Conservation (phyloP, 1,140 invertebrate genomes). For the Penaeus chinensis region DNA sequence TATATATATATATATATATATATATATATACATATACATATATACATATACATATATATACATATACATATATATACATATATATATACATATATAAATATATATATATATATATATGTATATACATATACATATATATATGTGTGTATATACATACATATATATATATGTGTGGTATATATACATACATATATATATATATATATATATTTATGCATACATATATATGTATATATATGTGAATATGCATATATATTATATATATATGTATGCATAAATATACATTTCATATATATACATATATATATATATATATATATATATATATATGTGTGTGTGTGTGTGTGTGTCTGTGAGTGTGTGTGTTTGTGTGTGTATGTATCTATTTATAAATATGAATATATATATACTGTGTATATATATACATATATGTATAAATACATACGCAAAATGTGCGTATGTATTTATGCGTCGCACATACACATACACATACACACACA, state of each 20-base stretch:
- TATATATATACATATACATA: neutral
- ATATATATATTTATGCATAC: neutral
- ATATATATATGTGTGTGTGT: too few relatives aligned
- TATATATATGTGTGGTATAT: neutral
- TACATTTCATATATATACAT: too few relatives aligned
- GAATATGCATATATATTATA: neutral
- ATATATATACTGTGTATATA: too few relatives aligned
- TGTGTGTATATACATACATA: neutral
- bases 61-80: slow-evolving; percentile 8
- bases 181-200: slow-evolving; percentile 1
- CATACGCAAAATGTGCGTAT: too few relatives aligned
- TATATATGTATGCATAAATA: too few relatives aligned
- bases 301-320: too few relatives aligned
- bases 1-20: neutral
- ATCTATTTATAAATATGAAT: too few relatives aligned
- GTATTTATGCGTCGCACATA: too few relatives aligned
- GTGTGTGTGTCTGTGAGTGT: too few relatives aligned
- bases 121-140: neutral
- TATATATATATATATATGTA: neutral
- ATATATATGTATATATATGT: neutral
- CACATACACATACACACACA: too few relatives aligned
- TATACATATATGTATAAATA: too few relatives aligned
- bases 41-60: neutral
- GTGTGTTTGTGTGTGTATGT: too few relatives aligned
- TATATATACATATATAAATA: slow-evolving; percentile 18